Conservation (phyloP, 2,888 invertebrate genomes). For the Minunthozetes semirufus region DNA sequence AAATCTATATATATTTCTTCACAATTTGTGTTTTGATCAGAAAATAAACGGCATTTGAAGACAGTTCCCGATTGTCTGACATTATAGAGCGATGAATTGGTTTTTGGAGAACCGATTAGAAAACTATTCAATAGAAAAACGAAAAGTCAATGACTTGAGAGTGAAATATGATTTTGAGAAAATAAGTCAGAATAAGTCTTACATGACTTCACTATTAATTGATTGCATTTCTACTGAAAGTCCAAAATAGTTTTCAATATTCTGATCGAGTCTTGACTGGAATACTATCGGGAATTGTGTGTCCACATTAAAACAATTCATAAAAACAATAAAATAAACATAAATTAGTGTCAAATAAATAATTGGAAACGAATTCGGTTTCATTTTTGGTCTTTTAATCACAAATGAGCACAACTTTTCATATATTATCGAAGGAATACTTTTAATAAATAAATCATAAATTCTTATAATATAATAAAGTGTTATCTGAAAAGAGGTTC, state of each 20-base stretch:
- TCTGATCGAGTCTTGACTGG: not conserved
- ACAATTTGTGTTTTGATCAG: not conserved
- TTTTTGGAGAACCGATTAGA: not conserved
- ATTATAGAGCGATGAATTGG: not conserved
- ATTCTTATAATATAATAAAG: too few species aligned
- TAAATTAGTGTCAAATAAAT: too few species aligned
- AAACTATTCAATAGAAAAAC: not conserved
- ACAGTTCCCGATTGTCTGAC: not conserved
- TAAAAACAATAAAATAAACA: not conserved
- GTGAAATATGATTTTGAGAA: not conserved
- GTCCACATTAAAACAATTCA: not conserved
- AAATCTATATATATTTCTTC: not conserved
- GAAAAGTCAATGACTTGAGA: not conserved
- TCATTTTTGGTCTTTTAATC: too few species aligned
- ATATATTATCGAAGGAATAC: too few species aligned
- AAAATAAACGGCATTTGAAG: not conserved
- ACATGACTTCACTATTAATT: not conserved
- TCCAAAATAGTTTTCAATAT: not conserved
- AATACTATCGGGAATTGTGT: not conserved
- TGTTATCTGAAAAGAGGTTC: too few species aligned
- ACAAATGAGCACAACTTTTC: too few species aligned
- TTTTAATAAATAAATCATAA: too few species aligned
- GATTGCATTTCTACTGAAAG: not conserved
- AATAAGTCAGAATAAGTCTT: not conserved
- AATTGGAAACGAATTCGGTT: too few species aligned